Conservation (phyloP, 2,888 invertebrate species). For the Chloromyia formosa region DNA sequence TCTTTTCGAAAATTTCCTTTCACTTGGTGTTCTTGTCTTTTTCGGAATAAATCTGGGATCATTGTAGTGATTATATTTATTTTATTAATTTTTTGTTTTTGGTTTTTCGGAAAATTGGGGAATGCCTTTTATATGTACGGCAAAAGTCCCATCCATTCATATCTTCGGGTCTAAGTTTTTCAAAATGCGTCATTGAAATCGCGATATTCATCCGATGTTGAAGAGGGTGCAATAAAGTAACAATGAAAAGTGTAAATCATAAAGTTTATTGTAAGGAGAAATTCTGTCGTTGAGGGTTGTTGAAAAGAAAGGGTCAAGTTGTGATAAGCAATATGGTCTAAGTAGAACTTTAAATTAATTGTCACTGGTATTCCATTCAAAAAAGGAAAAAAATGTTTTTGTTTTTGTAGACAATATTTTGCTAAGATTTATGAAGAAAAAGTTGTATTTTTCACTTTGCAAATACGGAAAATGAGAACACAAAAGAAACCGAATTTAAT, state of each 20-base stretch:
- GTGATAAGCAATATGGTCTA: too few species aligned
- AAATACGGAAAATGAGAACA: too few species aligned
- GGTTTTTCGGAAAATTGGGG: not conserved
- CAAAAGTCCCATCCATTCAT: conserved; percentile 3
- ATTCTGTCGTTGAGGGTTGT: not conserved
- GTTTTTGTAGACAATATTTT: too few species aligned
- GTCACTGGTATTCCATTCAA: too few species aligned
- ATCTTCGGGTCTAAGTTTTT: not conserved
- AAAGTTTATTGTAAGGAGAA: conserved; percentile 14
- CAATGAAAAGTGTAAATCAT: conserved; percentile 27
- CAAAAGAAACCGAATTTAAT: too few species aligned
- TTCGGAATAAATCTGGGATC: not conserved
- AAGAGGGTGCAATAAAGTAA: conserved; percentile 11
- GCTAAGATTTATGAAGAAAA: too few species aligned
- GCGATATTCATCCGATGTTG: not conserved
- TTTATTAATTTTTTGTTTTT: conserved; percentile 17
- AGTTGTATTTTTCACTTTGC: too few species aligned
- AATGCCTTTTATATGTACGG: not conserved
- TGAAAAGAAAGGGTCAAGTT: not conserved
- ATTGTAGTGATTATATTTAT: conserved; percentile 32
- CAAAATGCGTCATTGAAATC: not conserved
- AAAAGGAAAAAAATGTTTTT: too few species aligned
- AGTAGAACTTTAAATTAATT: too few species aligned
- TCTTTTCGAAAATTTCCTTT: not conserved
- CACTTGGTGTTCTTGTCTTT: not conserved